Evolutionary conservation across 2,888 invertebrate species (phyloP), one percentile per base, ranked within the genome.

Genomic region (Himalopsyche anomala): DNA sequence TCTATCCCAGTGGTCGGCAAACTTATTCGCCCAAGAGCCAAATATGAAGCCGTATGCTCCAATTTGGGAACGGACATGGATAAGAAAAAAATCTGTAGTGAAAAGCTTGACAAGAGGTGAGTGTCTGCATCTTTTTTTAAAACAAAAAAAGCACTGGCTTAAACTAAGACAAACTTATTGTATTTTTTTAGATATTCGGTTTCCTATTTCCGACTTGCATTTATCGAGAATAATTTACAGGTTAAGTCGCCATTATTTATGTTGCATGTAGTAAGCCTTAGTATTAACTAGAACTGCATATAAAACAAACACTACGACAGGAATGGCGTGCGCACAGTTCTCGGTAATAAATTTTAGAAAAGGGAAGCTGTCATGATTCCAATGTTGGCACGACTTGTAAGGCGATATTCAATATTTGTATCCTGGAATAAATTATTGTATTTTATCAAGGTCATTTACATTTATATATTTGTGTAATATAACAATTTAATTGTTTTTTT

Each of bases 311-410:
- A 62, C 15, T n/a, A 11, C 9, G 62, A 62, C 11, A n/a, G 28
- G 8, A 62, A 62, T 62, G 62, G 62, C 62, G 62, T 62, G 62
- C 62, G 19, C 62, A 19, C 19, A n/a, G 62, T 19, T 62, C 62
- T 62, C 19, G 62, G 62, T 19, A 19, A 11, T 62, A 62, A 62
- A 62, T 62, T 19, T 62, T 62, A 28, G 62, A 28, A 62, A 62
- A 62, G 28, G 19, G 62, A 62, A 62, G 62, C 62, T 62, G 62
- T 62, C 62, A 62, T 19, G 19, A 62, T 8, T 19, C 62, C 6
- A 62, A 15, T 62, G 62, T 62, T 19, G 9, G 62, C 19, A 19
- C n/a, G 19, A 19, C 62, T 19, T 62, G 62, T 19, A 19, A 28
- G 4, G 62, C 9, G 1, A 19, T 62, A 62, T 62, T 62, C 4